phyloP scores from a whole-genome alignment of 2,797 vertebrate genomes.

The Myotis daubentonii region DNA sequence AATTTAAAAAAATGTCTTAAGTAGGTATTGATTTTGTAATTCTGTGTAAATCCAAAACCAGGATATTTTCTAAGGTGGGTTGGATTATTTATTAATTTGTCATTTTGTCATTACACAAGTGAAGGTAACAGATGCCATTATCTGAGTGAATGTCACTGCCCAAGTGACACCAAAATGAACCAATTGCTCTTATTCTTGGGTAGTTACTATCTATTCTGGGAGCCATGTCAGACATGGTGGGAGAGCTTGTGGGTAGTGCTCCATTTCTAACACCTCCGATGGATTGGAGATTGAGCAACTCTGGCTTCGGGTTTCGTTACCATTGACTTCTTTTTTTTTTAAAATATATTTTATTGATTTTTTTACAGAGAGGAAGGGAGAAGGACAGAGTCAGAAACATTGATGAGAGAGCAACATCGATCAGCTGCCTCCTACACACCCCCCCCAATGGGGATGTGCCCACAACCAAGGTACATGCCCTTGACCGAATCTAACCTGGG shows the following conservation, averaged over 20 bases:
- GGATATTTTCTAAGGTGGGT: neutral
- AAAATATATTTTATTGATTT: too few species aligned
- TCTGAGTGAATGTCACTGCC: neutral
- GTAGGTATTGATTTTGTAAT: neutral
- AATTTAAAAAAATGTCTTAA: neutral
- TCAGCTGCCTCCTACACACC: too few species aligned
- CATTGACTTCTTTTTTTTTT: constrained; percentile 2
- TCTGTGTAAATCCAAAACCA: neutral
- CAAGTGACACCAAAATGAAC: neutral
- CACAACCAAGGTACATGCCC: too few species aligned
- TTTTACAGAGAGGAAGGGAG: too few species aligned
- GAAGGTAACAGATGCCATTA: neutral
- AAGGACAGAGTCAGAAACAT: too few species aligned
- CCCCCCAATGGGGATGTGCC: too few species aligned
- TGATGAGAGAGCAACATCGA: too few species aligned
- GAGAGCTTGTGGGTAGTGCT: neutral
- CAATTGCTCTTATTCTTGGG: neutral
- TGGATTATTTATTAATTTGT: neutral
- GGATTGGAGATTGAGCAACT: neutral
- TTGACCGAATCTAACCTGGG: too few species aligned
- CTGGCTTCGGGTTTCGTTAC: neutral
- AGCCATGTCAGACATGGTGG: neutral
- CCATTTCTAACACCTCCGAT: neutral
- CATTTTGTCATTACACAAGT: constrained; percentile 33
- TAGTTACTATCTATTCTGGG: neutral